A percentile compares a stretch with the other conserved stretches of the same genome.
Conservation (phyloP, 2,888 invertebrate genomes). For the Azorinus chamasolen region DNA sequence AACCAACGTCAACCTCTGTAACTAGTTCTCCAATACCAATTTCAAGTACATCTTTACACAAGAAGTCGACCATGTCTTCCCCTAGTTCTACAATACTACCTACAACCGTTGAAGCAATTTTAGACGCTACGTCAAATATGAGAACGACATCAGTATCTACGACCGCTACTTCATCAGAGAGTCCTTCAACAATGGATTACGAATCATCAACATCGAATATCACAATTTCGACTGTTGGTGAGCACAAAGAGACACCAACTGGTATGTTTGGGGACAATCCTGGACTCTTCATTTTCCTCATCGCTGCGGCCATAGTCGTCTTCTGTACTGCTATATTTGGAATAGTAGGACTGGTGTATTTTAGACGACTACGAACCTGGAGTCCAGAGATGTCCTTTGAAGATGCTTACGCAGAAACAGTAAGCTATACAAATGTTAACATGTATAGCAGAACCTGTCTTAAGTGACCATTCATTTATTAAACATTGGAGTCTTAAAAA, state of each 20-base stretch:
- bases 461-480: no score
- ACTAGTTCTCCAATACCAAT: neutral
- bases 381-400: slow-evolving; percentile 42
- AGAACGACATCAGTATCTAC: neutral
- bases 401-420: slow-evolving; percentile 55
- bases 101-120: neutral
- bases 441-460: no score
- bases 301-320: slow-evolving; percentile 31
- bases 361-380: slow-evolving; percentile 48
- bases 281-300: slow-evolving; percentile 56
- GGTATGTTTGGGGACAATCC: neutral
- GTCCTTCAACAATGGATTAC: neutral
- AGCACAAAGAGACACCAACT: neutral
- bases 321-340: slow-evolving; percentile 45
- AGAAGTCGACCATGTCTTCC: no score
- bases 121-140: no score
- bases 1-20: neutral
- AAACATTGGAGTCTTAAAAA: no score
- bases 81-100: neutral
- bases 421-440: slow-evolving; percentile 12
- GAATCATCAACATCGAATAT: neutral
- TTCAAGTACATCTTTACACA: neutral
- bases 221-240: neutral
- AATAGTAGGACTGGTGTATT: slow-evolving; percentile 44
- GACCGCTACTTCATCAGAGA: neutral